phyloP scores from a whole-genome alignment of 2,113 vertebrate species.

The Myodes glareolus region DNA sequence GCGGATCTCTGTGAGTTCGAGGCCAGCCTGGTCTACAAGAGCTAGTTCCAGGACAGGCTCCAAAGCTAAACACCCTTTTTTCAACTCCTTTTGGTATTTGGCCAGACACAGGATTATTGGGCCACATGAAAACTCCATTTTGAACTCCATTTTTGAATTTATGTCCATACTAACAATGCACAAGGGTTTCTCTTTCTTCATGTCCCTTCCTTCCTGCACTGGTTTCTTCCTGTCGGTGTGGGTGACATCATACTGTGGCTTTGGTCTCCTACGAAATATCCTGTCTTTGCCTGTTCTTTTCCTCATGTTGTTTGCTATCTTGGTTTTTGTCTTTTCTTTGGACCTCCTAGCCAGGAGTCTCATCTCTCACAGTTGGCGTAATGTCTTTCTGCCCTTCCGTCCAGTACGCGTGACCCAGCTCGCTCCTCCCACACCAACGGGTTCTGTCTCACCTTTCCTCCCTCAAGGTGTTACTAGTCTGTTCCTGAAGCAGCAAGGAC shows the following conservation, averaged over 20 bases:
- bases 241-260: neutral
- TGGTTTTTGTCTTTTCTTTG: neutral
- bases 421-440: neutral
- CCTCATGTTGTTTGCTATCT: neutral
- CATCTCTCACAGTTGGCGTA: neutral
- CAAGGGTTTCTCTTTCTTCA: accelerated
- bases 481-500: neutral
- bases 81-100: neutral
- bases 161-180: neutral
- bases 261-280: neutral
- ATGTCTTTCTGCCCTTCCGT: neutral
- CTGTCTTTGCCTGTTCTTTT: neutral
- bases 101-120: neutral
- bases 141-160: neutral
- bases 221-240: neutral
- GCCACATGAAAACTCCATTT: neutral
- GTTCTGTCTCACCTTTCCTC: neutral
- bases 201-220: neutral
- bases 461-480: neutral
- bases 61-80: too few species aligned
- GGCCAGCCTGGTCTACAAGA: too few species aligned
- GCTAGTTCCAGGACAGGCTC: too few species aligned
- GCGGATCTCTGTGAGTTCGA: too few species aligned
- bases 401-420: neutral
- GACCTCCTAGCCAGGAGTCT: too few species aligned